Conservation (phyloP, 2,888 invertebrate genomes). For the Cataglyphis albicans region DNA sequence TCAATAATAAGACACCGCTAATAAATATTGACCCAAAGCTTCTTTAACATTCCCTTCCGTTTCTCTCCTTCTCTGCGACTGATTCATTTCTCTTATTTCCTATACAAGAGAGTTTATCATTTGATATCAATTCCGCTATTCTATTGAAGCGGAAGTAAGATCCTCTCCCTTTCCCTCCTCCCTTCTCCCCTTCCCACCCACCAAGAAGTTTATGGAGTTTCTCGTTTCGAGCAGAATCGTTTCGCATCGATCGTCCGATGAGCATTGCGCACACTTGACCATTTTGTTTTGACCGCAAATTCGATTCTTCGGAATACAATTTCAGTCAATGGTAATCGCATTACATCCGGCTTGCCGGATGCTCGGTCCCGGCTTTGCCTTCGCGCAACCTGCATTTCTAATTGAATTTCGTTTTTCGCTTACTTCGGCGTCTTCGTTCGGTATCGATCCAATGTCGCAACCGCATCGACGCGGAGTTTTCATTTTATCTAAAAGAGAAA, state of each 20-base stretch:
- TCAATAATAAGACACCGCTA: slow-evolving; percentile 33
- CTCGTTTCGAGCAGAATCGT: slow-evolving; percentile 52
- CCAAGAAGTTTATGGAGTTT: slow-evolving; percentile 55
- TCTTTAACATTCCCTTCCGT: slow-evolving; percentile 23
- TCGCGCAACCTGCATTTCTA: slow-evolving; percentile 73
- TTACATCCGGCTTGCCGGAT: slow-evolving; percentile 79
- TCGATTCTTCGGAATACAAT: slow-evolving; percentile 82
- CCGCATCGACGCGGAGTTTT: slow-evolving; percentile 26
- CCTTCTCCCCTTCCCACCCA: too few species aligned
- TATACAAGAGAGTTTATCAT: slow-evolving; percentile 30
- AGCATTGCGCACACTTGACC: slow-evolving; percentile 63
- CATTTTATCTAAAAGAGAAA: not conserved
- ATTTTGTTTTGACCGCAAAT: slow-evolving; percentile 81
- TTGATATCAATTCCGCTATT: slow-evolving; percentile 55
- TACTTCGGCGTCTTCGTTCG: slow-evolving; percentile 49
- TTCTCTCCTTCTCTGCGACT: slow-evolving; percentile 8
- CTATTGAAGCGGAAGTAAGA: slow-evolving; percentile 43
- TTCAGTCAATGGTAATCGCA: slow-evolving; percentile 81
- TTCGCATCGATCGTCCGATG: slow-evolving; percentile 40
- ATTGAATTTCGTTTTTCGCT: slow-evolving; percentile 77
- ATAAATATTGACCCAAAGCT: slow-evolving; percentile 41
- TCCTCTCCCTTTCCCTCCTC: too few species aligned
- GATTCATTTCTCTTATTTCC: slow-evolving; percentile 41
- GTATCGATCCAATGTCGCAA: slow-evolving; percentile 56
- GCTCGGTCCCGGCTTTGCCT: slow-evolving; percentile 62